These are phyloP conservation scores for Deilephila porcellus DNA, from an alignment of 2,888 invertebrate species.

Conservation along the genomic window DNA sequence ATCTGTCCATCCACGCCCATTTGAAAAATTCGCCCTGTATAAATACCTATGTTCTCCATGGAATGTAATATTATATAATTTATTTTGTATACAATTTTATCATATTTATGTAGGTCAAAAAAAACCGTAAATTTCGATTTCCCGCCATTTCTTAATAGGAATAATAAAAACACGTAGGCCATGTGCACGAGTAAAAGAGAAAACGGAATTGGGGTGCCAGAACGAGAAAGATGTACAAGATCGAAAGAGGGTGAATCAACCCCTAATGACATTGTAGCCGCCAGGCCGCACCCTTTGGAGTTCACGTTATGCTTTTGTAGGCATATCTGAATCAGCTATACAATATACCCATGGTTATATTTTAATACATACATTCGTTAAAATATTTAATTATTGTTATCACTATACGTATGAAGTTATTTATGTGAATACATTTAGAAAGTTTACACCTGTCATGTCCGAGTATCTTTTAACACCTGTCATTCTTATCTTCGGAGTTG, in stretches of 20 bases:
- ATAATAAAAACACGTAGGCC: conserved; percentile 22
- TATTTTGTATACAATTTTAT: neutral
- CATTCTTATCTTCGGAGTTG: neutral
- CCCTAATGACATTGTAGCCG: conserved; percentile 72
- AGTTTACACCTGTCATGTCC: conserved; percentile 8
- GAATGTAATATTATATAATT: neutral
- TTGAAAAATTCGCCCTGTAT: too few species aligned
- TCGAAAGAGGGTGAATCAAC: conserved; percentile 79
- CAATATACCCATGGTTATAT: neutral
- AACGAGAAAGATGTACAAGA: conserved; percentile 66
- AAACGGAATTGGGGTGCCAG: conserved; percentile 64
- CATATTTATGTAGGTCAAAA: neutral
- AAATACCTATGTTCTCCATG: too few species aligned
- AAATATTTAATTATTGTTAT: neutral
- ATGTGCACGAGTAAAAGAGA: conserved; percentile 59
- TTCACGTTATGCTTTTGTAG: conserved; percentile 34
- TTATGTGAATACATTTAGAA: neutral
- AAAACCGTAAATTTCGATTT: neutral
- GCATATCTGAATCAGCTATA: conserved; percentile 9
- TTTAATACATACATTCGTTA: neutral
- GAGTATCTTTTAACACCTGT: conserved; percentile 8
- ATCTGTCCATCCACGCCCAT: too few species aligned
- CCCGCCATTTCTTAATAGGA: conserved; percentile 30
- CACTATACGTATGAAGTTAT: neutral
- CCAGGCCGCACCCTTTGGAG: conserved; percentile 54